Evolutionary conservation across 2,113 vertebrate species (phyloP), one percentile per base, ranked within the genome.

Genomic region (Callospermophilus lateralis): DNA sequence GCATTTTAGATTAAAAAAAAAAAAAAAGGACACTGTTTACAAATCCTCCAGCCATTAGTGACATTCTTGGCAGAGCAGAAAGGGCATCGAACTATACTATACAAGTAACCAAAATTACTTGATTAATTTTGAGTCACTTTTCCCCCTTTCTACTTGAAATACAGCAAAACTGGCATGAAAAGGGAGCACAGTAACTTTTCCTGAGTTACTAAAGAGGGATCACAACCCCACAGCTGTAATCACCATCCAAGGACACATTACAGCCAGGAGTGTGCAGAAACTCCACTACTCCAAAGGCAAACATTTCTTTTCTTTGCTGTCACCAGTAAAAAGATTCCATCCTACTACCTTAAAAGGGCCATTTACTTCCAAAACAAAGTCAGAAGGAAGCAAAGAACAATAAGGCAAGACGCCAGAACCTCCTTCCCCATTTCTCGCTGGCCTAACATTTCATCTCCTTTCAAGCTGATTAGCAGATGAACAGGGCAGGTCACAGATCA

Each of bases 41-140:
- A 84, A 86, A 72, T 20, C 51, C 76, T 74, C 48, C 37, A 79
- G 73, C 10, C 63, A 68, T 61, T 45, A 67, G 37, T 32, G 65
- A 97, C 99, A 99, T 98, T 99, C 99, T 98, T 99, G 67, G 67
- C 15, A 74, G 19, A 2, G 0, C 53, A 86, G 26, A 96, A 55
- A 83, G 6, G 99, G 99, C 98, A 8, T n/a, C 67, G 45, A 80
- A 83, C 39, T 72, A 77, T 2, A 89, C 4, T 45, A 45, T 45
- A 45, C 45, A 45, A 45, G 45, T 45, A 45, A 85, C 15, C 61
- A 67, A 89, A 95, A 95, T 73, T 45, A 90, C 32, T 78, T 72
- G 90, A 90, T 53, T 77, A 39, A 84, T 53, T 90, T 86, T 45
- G 51, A 89, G 42, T 45, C 42, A n/a, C 55, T 76, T 63, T 81